Evolutionary conservation across 1,140 invertebrate genomes (phyloP).

Genomic region (Dermatophagoides farinae): DNA sequence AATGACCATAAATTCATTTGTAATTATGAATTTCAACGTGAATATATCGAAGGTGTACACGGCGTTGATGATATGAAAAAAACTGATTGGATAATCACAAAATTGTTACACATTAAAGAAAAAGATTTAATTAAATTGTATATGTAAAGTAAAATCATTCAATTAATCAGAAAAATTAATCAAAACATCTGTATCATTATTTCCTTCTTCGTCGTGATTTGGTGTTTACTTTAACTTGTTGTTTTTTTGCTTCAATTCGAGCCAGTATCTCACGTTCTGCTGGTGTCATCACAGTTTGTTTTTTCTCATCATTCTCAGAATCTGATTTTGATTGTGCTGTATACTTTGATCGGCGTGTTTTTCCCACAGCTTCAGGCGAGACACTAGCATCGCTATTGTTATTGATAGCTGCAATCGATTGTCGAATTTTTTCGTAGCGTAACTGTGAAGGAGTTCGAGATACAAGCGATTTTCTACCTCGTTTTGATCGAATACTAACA

Average conservation of each 20-base stretch:
- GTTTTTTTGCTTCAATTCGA: not conserved
- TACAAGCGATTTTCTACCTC: not conserved
- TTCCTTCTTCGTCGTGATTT: not conserved
- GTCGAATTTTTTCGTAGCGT: not conserved
- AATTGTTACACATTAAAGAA: conserved; percentile 4
- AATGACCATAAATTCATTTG: not conserved
- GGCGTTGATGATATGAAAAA: not conserved
- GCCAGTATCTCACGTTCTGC: not conserved
- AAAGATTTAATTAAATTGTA: not conserved
- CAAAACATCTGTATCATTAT: not conserved
- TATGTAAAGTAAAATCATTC: not conserved
- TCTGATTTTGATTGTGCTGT: not conserved
- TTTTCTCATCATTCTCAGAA: not conserved
- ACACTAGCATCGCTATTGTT: too few relatives aligned
- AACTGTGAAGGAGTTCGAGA: not conserved
- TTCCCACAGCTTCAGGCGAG: too few relatives aligned
- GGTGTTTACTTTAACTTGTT: not conserved
- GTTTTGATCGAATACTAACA: not conserved
- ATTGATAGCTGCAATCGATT: not conserved
- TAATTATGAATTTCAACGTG: conserved; percentile 8
- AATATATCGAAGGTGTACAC: not conserved
- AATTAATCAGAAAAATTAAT: not conserved
- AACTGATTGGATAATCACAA: conserved; percentile 7
- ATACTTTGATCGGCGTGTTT: not conserved
- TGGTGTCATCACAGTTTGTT: not conserved